Percentiles rank a stretch among this genome's conserved stretches.
phyloP scores from a whole-genome alignment of 2,797 vertebrate species.

The Lerista edwardsae region DNA sequence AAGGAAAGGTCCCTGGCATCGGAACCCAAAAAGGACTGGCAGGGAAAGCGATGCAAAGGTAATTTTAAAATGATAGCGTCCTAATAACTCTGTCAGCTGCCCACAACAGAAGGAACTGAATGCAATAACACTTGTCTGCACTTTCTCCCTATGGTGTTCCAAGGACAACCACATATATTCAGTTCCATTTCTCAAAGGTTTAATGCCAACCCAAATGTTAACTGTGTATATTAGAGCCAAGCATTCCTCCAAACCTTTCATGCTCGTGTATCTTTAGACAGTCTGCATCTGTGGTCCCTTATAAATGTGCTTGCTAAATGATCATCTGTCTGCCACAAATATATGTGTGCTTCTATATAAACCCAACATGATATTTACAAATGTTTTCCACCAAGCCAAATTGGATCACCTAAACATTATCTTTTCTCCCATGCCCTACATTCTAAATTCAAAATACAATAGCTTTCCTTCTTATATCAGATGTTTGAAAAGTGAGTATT shows the following conservation, averaged over 20 bases:
- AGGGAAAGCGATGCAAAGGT: conserved; percentile 17
- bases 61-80: conserved; percentile 41
- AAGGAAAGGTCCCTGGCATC: neutral
- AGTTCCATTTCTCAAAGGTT: neutral
- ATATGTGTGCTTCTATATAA: conserved; percentile 36
- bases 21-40: neutral
- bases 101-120: conserved; percentile 54
- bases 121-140: conserved; percentile 22
- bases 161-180: neutral
- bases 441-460: conserved; percentile 51
- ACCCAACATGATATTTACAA: conserved; percentile 53
- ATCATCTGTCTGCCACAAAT: conserved; percentile 50
- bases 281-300: neutral
- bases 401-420: conserved; percentile 30
- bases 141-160: conserved; percentile 25
- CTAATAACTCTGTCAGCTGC: conserved; percentile 38
- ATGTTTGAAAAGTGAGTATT: conserved; percentile 34
- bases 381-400: conserved; percentile 23
- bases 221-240: neutral
- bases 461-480: conserved; percentile 57
- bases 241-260: neutral
- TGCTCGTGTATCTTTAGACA: neutral
- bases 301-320: conserved; percentile 25
- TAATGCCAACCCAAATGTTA: conserved; percentile 40
- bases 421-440: conserved; percentile 6